Base-by-base conservation (phyloP, 2,113 vertebrate species). In the Geococcyx californianus region DNA sequence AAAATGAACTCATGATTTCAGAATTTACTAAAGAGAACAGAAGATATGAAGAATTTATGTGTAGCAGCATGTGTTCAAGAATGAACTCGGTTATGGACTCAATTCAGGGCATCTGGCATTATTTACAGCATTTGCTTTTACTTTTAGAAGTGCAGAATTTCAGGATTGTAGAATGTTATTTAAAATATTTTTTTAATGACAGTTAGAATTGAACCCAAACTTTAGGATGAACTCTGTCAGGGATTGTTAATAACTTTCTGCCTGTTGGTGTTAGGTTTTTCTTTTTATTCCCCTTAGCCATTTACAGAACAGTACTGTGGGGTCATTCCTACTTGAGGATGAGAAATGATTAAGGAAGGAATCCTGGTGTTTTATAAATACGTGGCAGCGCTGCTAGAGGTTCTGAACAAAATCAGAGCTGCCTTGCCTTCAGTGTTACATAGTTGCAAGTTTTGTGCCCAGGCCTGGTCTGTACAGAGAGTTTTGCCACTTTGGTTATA, bases 71-170 rank as follows among this genome's bases (percentile, higher is more conserved):
- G 55, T 47, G 59, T 64, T 95, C 84, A 91, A 82, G 84, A 89
- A 85, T 89, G 69, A 97, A 93, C 84, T 95, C 94, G 85, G 74
- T 36, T 67, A 69, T 94, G 91, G 96, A 85, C 87, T 87, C 70
- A 24, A 0, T 94, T 96, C 96, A 97, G 94, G 67, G 95, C 92
- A 95, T 94, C 85, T 97, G 94, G 94, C 95, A 90, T 86, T 95
- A 90, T 95, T 96, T 88, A 93, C 83, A 88, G 72, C n/a, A 54
- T 60, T 93, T 0, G 0, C 28, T 92, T 87, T 91, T 74, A 34
- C 82, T 92, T 84, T 33, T 68, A 68, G 40, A 38, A 97, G 77
- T 10, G 13, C 40, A 75, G 74, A 69, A 85, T 76, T 87, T 87
- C 62, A 93, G 51, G 26, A 58, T 55, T 33, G 25, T 44, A 64